Base-by-base conservation (phyloP, 2,113 vertebrate genomes). In the Glareola pratincola region DNA sequence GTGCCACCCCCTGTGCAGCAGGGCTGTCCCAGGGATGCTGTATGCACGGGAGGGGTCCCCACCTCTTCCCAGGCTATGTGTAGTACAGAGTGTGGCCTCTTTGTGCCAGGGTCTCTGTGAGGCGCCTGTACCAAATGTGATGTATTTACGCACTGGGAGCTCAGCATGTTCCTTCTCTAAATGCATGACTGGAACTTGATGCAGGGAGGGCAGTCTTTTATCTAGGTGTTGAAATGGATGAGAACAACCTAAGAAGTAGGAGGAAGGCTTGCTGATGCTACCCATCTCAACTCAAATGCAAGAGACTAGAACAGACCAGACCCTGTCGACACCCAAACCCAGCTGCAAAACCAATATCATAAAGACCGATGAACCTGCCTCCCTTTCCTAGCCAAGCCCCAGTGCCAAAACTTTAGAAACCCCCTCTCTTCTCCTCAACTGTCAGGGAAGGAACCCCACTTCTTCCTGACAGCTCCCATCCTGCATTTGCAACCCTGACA, bases 41-140 rank as follows among this genome's bases (percentile, higher is more conserved):
- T 13, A 5, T 30, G 26, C 1, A 0, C 8, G 45, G 9, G 17
- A 59, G 15, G 29, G 24, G 5, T n/a, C 30, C 29, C 36, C 17
- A 23, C 17, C 6, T 12, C 14, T 45, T 54, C n/a, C 30, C 47
- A 53, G 53, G 26, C 73, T 41, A 14, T 10, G 22, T 67, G 53
- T 41, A 29, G 51, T 62, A 37, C 10, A 37, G 51, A 47, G 7
- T 4, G 0, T 36, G n/a, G n/a, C 14, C 18, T 47, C 18, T 59
- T 53, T 67, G 18, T 66, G 29, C 37, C 43, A 41, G 66, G 21
- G 9, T 39, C 5, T 47, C 66, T 81, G 60, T 0, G 4, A 47
- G 21, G 5, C 43, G 18, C 36, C 15, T 0, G 1, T 37, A 56
- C 27, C 4, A 6, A 34, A 17, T 1, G 6, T 24, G 57, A 39